These are phyloP conservation scores for Pipra filicauda DNA, from an alignment of 2,113 vertebrate species.

Conservation along the genomic window DNA sequence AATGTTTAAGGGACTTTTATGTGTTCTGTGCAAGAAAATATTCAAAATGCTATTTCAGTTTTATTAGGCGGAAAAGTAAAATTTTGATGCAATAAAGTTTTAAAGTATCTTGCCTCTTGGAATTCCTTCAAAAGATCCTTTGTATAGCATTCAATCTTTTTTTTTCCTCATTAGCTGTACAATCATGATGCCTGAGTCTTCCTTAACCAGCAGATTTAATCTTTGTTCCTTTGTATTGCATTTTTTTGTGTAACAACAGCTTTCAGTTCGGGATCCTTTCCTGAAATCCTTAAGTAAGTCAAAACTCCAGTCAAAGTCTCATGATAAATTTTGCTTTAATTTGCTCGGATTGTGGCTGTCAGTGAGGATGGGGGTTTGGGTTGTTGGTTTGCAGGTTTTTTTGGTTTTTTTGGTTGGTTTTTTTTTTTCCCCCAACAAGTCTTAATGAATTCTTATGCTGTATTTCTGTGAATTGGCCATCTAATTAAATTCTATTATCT, in stretches of 20 bases:
- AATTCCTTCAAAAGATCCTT: constrained; percentile 28
- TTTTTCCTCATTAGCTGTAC: constrained; percentile 18
- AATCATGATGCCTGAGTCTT: constrained; percentile 54
- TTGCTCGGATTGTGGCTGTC: not conserved
- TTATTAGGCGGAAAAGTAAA: constrained; percentile 36
- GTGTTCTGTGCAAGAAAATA: constrained; percentile 35
- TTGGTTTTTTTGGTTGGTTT: not conserved
- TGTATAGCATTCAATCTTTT: not conserved
- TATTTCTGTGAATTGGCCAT: not conserved
- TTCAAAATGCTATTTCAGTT: constrained; percentile 29
- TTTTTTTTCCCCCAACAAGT: not conserved
- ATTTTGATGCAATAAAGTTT: constrained; percentile 69
- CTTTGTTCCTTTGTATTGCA: not conserved
- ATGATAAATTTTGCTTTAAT: not conserved
- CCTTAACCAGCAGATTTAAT: constrained; percentile 61
- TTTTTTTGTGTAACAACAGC: not conserved
- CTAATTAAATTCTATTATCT: not conserved
- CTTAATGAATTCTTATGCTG: not conserved
- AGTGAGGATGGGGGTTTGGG: not conserved
- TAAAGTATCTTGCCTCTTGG: constrained; percentile 26
- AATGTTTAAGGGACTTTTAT: constrained; percentile 6
- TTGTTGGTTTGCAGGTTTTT: not conserved
- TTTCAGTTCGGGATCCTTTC: not conserved
- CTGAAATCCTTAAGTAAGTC: not conserved
- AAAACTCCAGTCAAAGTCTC: not conserved